These are phyloP conservation scores for Drosophila mayri DNA, from an alignment of 1,140 invertebrate species.

Conservation along the genomic window DNA sequence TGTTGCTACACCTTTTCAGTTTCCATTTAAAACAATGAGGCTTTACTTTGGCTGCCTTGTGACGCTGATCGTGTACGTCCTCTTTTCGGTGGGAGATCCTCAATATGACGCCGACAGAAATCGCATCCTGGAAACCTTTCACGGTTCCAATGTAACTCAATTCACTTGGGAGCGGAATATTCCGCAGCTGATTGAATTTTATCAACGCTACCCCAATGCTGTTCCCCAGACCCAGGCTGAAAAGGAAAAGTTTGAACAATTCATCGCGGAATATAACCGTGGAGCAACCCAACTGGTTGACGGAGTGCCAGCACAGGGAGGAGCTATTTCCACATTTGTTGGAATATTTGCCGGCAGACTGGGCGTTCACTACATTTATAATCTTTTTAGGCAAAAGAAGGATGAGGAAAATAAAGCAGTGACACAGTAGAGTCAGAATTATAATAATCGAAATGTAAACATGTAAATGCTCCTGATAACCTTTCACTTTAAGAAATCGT, in stretches of 20 bases:
- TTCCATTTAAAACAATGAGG: not conserved
- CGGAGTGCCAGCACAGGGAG: conserved; percentile 11
- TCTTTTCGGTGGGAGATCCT: not conserved
- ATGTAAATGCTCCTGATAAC: not conserved
- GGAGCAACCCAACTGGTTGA: not conserved
- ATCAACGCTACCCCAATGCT: conserved; percentile 14
- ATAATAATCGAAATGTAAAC: not conserved
- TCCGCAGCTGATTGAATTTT: conserved; percentile 4
- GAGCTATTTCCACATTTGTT: not conserved
- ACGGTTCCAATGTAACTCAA: not conserved
- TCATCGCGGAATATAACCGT: not conserved
- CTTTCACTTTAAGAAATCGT: not conserved
- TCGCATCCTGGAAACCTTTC: not conserved
- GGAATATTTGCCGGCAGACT: conserved; percentile 6
- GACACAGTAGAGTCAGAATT: not conserved
- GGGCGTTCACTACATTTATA: not conserved
- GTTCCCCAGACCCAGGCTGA: not conserved
- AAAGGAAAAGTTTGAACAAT: conserved; percentile 8
- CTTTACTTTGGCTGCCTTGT: not conserved
- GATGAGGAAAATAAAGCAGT: not conserved
- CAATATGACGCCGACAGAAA: not conserved
- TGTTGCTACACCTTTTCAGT: not conserved
- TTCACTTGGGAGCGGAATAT: not conserved
- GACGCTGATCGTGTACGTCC: not conserved
- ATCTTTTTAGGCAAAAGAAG: not conserved